A percentile compares a stretch with the other conserved stretches of the same genome.
Evolutionary conservation across 2,113 vertebrate species (phyloP).

Genomic region (Todiramphus saurophagus): DNA sequence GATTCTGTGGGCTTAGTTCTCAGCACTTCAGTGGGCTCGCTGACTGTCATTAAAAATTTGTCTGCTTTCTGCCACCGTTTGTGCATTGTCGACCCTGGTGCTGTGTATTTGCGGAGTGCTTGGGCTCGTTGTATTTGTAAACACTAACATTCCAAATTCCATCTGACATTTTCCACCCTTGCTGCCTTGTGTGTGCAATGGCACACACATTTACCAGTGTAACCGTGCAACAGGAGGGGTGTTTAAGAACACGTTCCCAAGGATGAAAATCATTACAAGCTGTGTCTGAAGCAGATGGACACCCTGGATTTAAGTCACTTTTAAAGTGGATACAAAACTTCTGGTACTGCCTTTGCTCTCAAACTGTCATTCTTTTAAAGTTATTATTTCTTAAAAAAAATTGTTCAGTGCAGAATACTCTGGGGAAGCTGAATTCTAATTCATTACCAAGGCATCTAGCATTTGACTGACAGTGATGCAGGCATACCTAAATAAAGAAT

Average conservation of each 20-base stretch:
- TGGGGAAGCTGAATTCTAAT: slow-evolving; percentile 16
- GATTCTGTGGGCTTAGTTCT: background rate
- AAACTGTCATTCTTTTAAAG: slow-evolving; percentile 36
- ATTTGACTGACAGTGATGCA: background rate
- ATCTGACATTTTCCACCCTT: background rate
- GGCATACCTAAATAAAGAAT: background rate
- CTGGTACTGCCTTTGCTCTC: slow-evolving; percentile 31
- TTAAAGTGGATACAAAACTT: slow-evolving; percentile 13
- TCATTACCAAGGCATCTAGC: background rate
- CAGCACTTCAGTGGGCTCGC: background rate
- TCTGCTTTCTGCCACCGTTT: background rate
- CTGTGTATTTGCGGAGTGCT: background rate
- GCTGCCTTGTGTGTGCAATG: background rate
- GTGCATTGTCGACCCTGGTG: fast-evolving
- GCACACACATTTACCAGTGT: background rate
- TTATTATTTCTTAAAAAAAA: background rate
- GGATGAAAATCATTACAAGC: background rate
- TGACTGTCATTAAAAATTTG: background rate
- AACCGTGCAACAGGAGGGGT: background rate
- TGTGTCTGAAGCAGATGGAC: slow-evolving; percentile 12
- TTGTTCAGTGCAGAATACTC: background rate
- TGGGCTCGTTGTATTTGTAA: background rate
- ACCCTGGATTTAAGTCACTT: background rate
- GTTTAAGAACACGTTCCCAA: background rate
- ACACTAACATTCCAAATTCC: background rate